Evolutionary conservation across 2,113 vertebrate genomes (phyloP), one percentile per base, ranked within the genome.

Genomic region (Eptesicus fuscus): DNA sequence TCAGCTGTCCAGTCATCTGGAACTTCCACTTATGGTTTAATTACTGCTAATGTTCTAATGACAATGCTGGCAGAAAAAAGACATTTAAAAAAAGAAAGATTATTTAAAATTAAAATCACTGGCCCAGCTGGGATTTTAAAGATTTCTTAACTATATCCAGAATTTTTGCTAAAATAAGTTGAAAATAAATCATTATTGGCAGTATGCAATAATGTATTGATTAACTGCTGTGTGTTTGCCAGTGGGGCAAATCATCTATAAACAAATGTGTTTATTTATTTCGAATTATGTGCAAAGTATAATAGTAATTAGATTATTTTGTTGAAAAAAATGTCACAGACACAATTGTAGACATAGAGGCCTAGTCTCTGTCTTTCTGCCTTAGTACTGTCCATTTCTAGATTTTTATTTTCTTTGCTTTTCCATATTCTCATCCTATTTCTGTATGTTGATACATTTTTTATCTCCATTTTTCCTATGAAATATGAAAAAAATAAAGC

Each of bases 31-130:
- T 86, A 77, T 12, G 71, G 22, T 56, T 97, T 97, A 94, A 95
- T 97, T 95, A 94, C 85, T 89, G 76, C 23, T 97, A 95, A 97
- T 93, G 70, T 95, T 96, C 91, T 96, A 96, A 92, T 85, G 92
- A 94, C 59, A 82, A 71, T 32, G n/a, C 35, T 84, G 83, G 28
- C 47, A 53, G 67, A 12, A 76, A 94, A 61, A 61, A 53, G 25
- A 83, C 42, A 22, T 83, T 90, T 78, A 88, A 77, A 90, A 59
- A 91, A 95, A 90, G 74, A 92, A 95, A 95, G 16, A 56, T 32
- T 61, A 12, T 69, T 91, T 82, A 70, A 96, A 97, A 96, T 65
- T 88, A 85, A 89, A 96, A 88, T 89, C 17, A 88, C 4, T 40
- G 37, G 18, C 40, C 25, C 40, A 92, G 16, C 20, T 93, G 77